phyloP scores from a whole-genome alignment of 1,140 invertebrate species.

The Pseudomyrmex dendroicus region DNA sequence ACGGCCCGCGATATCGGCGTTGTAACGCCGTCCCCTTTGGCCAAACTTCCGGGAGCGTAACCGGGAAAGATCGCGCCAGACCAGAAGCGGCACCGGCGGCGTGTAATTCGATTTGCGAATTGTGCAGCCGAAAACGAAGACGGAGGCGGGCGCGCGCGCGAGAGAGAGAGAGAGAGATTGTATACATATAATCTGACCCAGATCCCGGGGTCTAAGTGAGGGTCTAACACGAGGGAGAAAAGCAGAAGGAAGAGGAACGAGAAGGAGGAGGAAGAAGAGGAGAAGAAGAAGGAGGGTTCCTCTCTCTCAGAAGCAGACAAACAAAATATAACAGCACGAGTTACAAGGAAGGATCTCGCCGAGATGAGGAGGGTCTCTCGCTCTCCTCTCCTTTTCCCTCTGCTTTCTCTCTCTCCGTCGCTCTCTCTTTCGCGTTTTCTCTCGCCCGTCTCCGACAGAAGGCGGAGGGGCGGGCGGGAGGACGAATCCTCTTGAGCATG shows the following conservation, averaged over 20 bases:
- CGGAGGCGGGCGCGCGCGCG: not conserved
- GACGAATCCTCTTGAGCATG: slow-evolving; percentile 80
- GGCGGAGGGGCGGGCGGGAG: slow-evolving; percentile 59
- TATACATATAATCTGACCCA: slow-evolving; percentile 82
- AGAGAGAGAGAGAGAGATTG: slow-evolving; percentile 64
- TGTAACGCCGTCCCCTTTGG: not conserved
- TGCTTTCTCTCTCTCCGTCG: not conserved
- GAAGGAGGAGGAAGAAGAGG: not conserved
- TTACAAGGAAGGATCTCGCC: slow-evolving; percentile 76
- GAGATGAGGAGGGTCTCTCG: slow-evolving; percentile 72
- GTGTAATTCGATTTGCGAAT: slow-evolving; percentile 72
- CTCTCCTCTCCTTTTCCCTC: not conserved
- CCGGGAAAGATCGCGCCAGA: slow-evolving; percentile 8
- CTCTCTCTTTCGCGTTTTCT: slow-evolving; percentile 24
- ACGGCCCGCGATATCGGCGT: not conserved
- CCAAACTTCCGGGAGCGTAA: slow-evolving; percentile 2
- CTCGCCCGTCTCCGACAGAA: slow-evolving; percentile 63
- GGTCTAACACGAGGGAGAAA: slow-evolving; percentile 72
- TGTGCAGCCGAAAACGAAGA: slow-evolving; percentile 49
- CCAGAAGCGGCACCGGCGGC: slow-evolving; percentile 13
- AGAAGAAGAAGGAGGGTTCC: slow-evolving; percentile 71
- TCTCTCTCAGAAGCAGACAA: slow-evolving; percentile 75
- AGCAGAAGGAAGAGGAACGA: slow-evolving; percentile 49
- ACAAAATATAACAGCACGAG: slow-evolving; percentile 80
- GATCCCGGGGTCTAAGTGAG: slow-evolving; percentile 78